A percentile compares a stretch with the other conserved stretches of the same genome.
Conservation (phyloP, 2,113 vertebrate species). For the Turnix velox region DNA sequence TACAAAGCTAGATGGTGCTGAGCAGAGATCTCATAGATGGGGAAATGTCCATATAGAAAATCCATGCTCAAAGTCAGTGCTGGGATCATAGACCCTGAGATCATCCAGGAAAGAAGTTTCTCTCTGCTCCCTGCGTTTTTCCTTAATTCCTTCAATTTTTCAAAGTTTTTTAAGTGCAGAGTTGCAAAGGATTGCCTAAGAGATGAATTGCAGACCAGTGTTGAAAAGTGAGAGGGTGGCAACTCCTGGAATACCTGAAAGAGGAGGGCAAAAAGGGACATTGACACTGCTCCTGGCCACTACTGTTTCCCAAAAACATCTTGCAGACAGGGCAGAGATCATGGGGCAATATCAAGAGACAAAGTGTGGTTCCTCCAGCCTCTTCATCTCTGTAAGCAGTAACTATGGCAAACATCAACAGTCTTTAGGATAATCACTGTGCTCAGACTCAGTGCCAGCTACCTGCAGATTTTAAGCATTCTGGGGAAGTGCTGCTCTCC, state of each 20-base stretch:
- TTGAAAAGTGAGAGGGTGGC: not conserved
- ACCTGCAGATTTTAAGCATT: not conserved
- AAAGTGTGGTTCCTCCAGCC: not conserved
- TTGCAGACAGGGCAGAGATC: not conserved
- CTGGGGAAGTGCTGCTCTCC: not conserved
- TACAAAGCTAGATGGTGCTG: not conserved
- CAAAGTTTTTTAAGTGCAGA: not conserved
- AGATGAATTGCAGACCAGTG: not conserved
- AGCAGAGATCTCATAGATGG: not conserved
- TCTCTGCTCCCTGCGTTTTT: not conserved
- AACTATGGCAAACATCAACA: not conserved
- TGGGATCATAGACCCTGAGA: not conserved
- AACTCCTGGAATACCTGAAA: not conserved
- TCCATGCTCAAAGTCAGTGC: not conserved
- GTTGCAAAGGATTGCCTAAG: not conserved
- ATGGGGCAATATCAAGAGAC: not conserved
- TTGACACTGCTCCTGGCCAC: fast-evolving
- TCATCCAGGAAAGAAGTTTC: not conserved
- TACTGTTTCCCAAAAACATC: not conserved
- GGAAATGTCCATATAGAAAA: not conserved
- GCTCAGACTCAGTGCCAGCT: not conserved
- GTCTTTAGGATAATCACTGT: not conserved
- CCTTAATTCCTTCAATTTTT: not conserved
- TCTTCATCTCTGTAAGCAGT: not conserved
- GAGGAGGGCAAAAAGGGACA: not conserved